Percentiles rank a stretch among this genome's conserved stretches.
Conservation (phyloP, 1,140 invertebrate genomes). For the Rhagoletis pomonella region DNA sequence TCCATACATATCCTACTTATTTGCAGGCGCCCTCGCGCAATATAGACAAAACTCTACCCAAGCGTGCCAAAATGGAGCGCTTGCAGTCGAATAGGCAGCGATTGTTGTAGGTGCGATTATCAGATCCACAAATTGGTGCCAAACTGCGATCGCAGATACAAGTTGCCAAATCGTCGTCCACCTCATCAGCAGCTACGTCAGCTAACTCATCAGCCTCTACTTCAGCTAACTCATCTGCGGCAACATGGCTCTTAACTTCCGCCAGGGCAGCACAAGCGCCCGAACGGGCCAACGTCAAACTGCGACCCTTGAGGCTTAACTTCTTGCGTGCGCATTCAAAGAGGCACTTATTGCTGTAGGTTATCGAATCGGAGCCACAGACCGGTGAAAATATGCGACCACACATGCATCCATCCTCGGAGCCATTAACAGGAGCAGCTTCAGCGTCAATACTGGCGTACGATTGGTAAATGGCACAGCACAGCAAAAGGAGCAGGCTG, state of each 20-base stretch:
- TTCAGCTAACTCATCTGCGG: too few species aligned
- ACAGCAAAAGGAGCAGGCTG: not conserved
- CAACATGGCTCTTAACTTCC: too few species aligned
- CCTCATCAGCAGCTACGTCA: not conserved
- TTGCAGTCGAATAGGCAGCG: constrained; percentile 62
- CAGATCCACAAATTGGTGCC: constrained; percentile 64
- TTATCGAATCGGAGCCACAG: not conserved
- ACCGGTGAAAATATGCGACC: constrained; percentile 7
- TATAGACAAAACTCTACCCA: constrained; percentile 58
- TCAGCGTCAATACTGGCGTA: not conserved
- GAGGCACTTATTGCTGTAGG: not conserved
- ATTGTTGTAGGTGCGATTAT: constrained; percentile 63
- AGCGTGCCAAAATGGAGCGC: constrained; percentile 50
- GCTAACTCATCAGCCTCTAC: constrained; percentile 11
- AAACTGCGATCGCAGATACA: constrained; percentile 64
- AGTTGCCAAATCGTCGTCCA: not conserved
- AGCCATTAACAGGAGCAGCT: not conserved
- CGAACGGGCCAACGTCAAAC: not conserved
- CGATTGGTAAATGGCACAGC: not conserved
- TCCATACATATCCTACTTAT: not conserved
- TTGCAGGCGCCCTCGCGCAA: constrained; percentile 60
- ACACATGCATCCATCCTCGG: constrained; percentile 2
- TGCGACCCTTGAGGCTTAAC: not conserved
- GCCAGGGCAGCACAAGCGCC: not conserved
- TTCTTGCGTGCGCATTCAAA: constrained; percentile 33